Evolutionary conservation across 92 coral and sea anemone genomes (phyloP), one percentile per base, ranked within the genome.

Genomic region (Palythoa grandis): DNA sequence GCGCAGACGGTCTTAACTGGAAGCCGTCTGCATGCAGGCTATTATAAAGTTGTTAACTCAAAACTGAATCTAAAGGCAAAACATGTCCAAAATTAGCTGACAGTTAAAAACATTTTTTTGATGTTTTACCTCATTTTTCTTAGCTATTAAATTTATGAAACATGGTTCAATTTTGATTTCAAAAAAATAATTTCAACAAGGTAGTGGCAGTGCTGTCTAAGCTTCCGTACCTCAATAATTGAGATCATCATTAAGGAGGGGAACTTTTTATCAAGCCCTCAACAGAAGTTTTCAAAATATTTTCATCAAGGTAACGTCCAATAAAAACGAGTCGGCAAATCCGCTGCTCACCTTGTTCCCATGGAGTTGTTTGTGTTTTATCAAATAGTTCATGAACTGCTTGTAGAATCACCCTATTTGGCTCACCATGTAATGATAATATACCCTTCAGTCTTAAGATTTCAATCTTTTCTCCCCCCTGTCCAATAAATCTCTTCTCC

Each of bases 351-450:
- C 47, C 58, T 4, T 70, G 69, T 11, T 20, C 63, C 96, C 96
- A 93, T 0, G 76, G 75, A 29, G 92, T 92, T 14, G 96, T 93
- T 2, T 89, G 54, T 79, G 89, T 85, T 74, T 93, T 93, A 77
- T 93, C 96, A 89, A 93, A 93, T 69, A 93, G 74, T 65, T 93
- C 96, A 54, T 93, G 96, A 35, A 93, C 96, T 58, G 91, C 96
- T 91, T 93, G 96, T 38, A 93, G 89, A 76, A 93, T 89, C 19
- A 91, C 89, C 66, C 90, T 91, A 48, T 86, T 70, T 35, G 78
- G 78, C 70, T 86, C 92, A 72, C 85, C 93, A 40, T 56, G 72
- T 7, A 93, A 75, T 67, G 94, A 80, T 37, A 93, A 90, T 37
- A 89, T 87, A 52, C 92, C 96, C 82, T 93, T 93, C 68, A 93